Evolutionary conservation across 2,888 invertebrate genomes (phyloP).

Genomic region (Apotomis turbidana): DNA sequence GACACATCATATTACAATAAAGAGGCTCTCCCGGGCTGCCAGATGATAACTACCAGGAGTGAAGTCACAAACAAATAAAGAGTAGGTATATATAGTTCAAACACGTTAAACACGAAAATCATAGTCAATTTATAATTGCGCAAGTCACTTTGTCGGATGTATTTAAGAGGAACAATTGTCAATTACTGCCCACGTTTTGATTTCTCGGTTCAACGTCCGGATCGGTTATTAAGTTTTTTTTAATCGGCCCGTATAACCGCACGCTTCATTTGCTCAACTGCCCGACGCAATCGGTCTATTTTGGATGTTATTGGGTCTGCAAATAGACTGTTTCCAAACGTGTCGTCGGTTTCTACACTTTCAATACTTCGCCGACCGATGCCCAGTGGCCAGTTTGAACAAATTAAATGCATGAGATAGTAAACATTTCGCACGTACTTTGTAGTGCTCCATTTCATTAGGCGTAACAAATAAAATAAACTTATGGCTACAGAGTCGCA

Average conservation of each 20-base stretch:
- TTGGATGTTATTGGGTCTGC: constrained; percentile 50
- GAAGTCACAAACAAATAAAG: constrained; percentile 48
- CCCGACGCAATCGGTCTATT: constrained; percentile 57
- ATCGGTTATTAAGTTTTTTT: constrained; percentile 26
- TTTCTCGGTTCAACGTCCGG: constrained; percentile 27
- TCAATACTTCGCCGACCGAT: constrained; percentile 23
- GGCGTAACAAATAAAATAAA: too few relatives aligned
- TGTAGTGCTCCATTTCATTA: constrained; percentile 10
- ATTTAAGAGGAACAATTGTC: constrained; percentile 26
- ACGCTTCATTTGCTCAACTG: constrained; percentile 64
- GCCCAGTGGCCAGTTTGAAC: constrained; percentile 33
- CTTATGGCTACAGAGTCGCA: neutral
- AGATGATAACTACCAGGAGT: constrained; percentile 24
- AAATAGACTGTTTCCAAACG: constrained; percentile 46
- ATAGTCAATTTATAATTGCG: constrained; percentile 24
- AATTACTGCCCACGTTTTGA: constrained; percentile 32
- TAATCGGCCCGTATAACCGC: constrained; percentile 33
- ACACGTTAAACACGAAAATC: constrained; percentile 4
- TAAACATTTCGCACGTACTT: constrained; percentile 16
- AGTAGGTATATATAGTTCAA: constrained; percentile 58
- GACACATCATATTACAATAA: constrained; percentile 33
- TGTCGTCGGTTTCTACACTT: constrained; percentile 41
- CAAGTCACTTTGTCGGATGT: constrained; percentile 30
- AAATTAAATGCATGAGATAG: constrained; percentile 28
- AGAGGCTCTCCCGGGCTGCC: constrained; percentile 32